These are phyloP conservation scores for Theocolax elegans DNA, from an alignment of 1,140 invertebrate genomes.

Conservation along the genomic window DNA sequence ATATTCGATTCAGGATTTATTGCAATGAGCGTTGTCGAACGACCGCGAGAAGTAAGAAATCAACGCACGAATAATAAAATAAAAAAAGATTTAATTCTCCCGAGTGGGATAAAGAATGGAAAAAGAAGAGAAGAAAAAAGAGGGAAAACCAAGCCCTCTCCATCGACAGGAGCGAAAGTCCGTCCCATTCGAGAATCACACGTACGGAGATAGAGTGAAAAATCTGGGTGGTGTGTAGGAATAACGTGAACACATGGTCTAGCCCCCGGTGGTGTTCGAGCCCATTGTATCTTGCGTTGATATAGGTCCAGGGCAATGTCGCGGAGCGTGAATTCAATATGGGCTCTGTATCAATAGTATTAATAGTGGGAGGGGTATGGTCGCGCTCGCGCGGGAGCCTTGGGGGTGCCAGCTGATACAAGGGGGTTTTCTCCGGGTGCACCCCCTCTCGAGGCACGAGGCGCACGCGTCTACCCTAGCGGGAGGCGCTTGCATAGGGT, in stretches of 20 bases:
- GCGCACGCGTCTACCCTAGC: conserved; percentile 26
- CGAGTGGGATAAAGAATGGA: no score
- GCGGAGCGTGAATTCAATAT: conserved; percentile 48
- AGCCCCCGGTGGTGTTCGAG: conserved; percentile 2
- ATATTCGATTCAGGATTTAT: conserved; percentile 19
- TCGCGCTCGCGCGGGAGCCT: conserved; percentile 21
- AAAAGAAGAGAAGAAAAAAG: neutral
- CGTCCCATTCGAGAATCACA: neutral
- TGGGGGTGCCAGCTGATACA: conserved; percentile 62
- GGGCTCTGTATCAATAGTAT: conserved; percentile 58
- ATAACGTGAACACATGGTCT: conserved; percentile 37
- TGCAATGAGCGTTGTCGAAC: neutral
- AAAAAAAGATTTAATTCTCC: no score
- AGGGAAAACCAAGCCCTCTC: conserved; percentile 3
- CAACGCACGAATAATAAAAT: no score
- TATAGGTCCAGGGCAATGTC: conserved; percentile 11
- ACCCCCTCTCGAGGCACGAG: conserved; percentile 20
- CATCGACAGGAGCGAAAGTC: neutral
- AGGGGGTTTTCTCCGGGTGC: conserved; percentile 15
- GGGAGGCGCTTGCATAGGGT: conserved; percentile 17
- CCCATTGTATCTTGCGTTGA: conserved; percentile 1
- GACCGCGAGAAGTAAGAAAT: neutral
- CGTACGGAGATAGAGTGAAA: neutral
- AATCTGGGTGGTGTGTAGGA: conserved; percentile 2
- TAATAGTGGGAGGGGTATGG: conserved; percentile 61